A percentile compares a stretch with the other conserved stretches of the same genome.
Evolutionary conservation across 2,888 invertebrate genomes (phyloP).

Genomic region (Cerastis leucographa): DNA sequence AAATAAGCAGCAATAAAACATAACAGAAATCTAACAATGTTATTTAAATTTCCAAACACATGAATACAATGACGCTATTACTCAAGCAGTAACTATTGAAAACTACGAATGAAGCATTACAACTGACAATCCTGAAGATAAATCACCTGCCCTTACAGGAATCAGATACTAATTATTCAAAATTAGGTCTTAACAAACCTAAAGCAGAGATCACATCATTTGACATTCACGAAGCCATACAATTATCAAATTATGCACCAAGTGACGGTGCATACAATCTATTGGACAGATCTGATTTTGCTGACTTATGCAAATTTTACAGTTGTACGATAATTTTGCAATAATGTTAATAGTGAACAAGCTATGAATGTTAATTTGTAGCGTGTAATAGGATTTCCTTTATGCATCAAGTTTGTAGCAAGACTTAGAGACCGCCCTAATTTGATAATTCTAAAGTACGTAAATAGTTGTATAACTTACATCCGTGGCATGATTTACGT

Average conservation of each 20-base stretch:
- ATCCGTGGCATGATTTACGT: constrained; percentile 9
- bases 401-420: constrained; percentile 50
- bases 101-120: constrained; percentile 9
- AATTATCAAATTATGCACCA: constrained; percentile 57
- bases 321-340: constrained; percentile 67
- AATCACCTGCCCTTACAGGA: constrained; percentile 26
- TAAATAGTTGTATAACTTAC: constrained; percentile 33
- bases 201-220: constrained; percentile 48
- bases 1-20: constrained; percentile 1
- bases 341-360: constrained; percentile 61
- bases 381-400: constrained; percentile 60
- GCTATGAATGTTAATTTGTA: constrained; percentile 65
- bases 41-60: background rate
- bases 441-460: constrained; percentile 45
- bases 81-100: constrained; percentile 15
- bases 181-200: constrained; percentile 40
- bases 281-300: constrained; percentile 58
- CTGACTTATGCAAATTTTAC: constrained; percentile 63
- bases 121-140: constrained; percentile 21
- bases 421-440: constrained; percentile 43
- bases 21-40: background rate
- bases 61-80: constrained; percentile 23
- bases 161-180: constrained; percentile 28
- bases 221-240: constrained; percentile 54
- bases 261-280: constrained; percentile 54